phyloP scores from a whole-genome alignment of 2,888 invertebrate species.

The Drepana falcataria region DNA sequence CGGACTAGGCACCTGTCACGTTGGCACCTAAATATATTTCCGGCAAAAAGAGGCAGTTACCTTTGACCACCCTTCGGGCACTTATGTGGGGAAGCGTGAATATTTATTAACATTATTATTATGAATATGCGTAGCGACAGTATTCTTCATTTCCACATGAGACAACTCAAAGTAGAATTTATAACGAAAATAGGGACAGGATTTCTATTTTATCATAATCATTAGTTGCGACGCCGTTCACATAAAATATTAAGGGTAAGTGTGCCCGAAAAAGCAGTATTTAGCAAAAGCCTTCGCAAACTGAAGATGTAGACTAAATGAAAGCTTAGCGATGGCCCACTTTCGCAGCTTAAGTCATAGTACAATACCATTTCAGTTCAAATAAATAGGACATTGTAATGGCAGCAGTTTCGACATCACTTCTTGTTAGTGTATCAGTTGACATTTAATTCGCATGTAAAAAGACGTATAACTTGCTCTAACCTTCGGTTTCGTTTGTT shows the following conservation, averaged over 20 bases:
- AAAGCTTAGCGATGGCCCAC: constrained; percentile 1
- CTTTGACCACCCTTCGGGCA: no score
- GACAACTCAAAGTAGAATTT: not conserved
- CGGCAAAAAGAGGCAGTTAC: no score
- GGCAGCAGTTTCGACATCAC: not conserved
- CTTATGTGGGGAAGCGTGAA: no score
- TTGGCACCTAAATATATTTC: no score
- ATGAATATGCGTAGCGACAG: not conserved
- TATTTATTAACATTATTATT: no score
- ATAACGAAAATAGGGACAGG: not conserved
- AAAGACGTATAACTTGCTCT: no score
- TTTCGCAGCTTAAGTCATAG: not conserved
- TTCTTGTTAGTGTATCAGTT: not conserved
- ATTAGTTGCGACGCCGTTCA: constrained; percentile 1
- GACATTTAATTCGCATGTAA: no score
- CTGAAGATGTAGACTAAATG: constrained; percentile 2
- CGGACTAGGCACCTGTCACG: no score
- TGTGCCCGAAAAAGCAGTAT: constrained; percentile 1
- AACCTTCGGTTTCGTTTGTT: no score
- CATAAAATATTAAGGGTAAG: constrained; percentile 3
- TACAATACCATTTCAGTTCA: not conserved
- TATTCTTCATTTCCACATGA: not conserved
- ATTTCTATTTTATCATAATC: constrained; percentile 1
- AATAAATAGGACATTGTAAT: not conserved
- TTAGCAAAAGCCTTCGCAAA: not conserved